Evolutionary conservation across 1,140 invertebrate genomes (phyloP).

Genomic region (Papilio machaon): DNA sequence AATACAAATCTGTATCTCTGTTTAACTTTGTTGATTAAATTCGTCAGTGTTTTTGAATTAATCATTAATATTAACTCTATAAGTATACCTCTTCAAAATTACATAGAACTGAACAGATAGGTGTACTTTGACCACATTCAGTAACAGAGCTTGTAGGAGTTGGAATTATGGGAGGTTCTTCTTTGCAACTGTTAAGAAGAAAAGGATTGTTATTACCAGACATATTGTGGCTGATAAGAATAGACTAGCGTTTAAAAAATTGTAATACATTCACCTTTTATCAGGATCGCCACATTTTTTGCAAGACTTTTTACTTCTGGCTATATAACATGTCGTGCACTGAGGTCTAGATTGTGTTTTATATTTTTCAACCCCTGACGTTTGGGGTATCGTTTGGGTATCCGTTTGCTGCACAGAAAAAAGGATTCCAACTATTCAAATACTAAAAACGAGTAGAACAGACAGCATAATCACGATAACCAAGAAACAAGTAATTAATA

Average conservation of each 20-base stretch:
- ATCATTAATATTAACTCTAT: constrained; percentile 28
- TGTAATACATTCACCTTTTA: background rate
- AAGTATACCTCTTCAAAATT: constrained; percentile 62
- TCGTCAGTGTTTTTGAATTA: background rate
- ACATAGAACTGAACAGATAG: constrained; percentile 60
- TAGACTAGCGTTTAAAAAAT: background rate
- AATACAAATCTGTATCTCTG: too few species aligned
- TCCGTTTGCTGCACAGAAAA: constrained; percentile 47
- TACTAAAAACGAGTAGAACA: constrained; percentile 1
- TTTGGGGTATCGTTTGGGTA: constrained; percentile 32
- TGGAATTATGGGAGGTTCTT: background rate
- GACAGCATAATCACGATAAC: background rate
- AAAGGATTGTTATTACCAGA: background rate
- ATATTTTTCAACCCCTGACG: background rate
- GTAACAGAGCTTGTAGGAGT: constrained; percentile 1
- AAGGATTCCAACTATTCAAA: constrained; percentile 9
- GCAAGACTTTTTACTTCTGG: constrained; percentile 46
- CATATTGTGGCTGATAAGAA: background rate
- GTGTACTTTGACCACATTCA: constrained; percentile 43
- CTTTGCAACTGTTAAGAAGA: background rate
- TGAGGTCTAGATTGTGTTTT: constrained; percentile 22
- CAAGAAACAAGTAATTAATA: background rate
- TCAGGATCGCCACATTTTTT: constrained; percentile 21
- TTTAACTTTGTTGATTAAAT: too few species aligned
- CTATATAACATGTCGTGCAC: constrained; percentile 53